These are phyloP conservation scores for Saccostrea echinata DNA, from an alignment of 1,140 invertebrate genomes.

Conservation along the genomic window DNA sequence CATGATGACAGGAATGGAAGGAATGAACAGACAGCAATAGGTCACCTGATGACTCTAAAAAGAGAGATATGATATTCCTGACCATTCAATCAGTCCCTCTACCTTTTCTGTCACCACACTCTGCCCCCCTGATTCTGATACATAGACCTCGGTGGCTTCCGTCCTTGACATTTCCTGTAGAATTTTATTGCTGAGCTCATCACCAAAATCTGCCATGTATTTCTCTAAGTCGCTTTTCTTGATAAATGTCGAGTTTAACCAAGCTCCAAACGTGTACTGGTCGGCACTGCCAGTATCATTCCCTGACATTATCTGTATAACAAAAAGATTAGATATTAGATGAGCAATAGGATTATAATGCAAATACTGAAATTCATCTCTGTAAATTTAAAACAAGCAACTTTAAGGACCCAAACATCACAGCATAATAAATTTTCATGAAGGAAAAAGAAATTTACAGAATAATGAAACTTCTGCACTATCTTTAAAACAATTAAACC, in stretches of 20 bases:
- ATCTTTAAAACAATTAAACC: too few species aligned
- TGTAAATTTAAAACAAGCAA: too few species aligned
- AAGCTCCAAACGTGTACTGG: slow-evolving; percentile 75
- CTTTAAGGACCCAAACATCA: too few species aligned
- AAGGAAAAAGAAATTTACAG: too few species aligned
- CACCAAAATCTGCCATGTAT: slow-evolving; percentile 75
- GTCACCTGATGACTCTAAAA: too few species aligned
- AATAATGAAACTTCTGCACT: too few species aligned
- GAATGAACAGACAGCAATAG: too few species aligned
- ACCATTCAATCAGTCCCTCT: not conserved
- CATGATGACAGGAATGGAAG: too few species aligned
- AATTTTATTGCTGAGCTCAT: slow-evolving; percentile 74
- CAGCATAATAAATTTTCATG: too few species aligned
- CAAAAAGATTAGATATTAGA: not conserved
- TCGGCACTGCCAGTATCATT: slow-evolving; percentile 55
- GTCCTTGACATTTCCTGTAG: slow-evolving; percentile 63
- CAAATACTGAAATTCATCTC: too few species aligned
- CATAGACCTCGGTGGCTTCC: slow-evolving; percentile 19
- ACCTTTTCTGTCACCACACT: not conserved
- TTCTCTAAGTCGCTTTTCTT: slow-evolving; percentile 80
- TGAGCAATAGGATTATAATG: too few species aligned
- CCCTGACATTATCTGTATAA: slow-evolving; percentile 64
- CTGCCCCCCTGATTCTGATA: slow-evolving; percentile 3
- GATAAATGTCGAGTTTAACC: slow-evolving; percentile 80
- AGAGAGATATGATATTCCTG: not conserved